Percentiles rank a stretch among this genome's conserved stretches.
Evolutionary conservation across 1,140 invertebrate species (phyloP).

Genomic region (Cataglyphis hispanica): DNA sequence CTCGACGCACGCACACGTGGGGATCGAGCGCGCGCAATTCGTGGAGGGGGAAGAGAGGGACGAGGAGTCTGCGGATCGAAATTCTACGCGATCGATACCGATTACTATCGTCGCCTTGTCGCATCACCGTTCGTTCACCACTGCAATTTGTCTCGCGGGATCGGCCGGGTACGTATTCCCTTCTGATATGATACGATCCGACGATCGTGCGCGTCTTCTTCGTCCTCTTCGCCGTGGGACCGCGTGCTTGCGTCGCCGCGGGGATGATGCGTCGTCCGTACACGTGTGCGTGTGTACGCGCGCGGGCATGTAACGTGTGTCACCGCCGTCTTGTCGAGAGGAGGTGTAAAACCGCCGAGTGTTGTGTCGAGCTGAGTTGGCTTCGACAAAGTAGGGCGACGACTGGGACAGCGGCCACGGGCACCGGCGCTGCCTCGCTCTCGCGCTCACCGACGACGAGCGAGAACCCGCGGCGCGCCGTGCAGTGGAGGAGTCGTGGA

Average conservation of each 20-base stretch:
- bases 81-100: constrained; percentile 51
- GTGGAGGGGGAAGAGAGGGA: too few relatives aligned
- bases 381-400: constrained; percentile 87
- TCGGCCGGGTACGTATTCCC: neutral
- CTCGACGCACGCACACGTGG: constrained; percentile 48
- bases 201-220: constrained; percentile 19
- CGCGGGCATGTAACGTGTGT: constrained; percentile 65
- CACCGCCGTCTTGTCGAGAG: constrained; percentile 68
- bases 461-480: constrained; percentile 73
- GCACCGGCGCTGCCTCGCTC: constrained; percentile 81
- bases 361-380: constrained; percentile 83
- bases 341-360: constrained; percentile 76
- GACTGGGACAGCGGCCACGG: constrained; percentile 84
- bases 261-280: neutral
- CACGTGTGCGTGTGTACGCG: constrained; percentile 31
- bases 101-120: constrained; percentile 26
- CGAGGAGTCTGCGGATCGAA: neutral
- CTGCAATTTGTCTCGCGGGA: constrained; percentile 5
- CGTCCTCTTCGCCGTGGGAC: constrained; percentile 10
- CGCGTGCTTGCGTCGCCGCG: constrained; percentile 35
- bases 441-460: constrained; percentile 82
- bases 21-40: constrained; percentile 59
- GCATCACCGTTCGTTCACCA: constrained; percentile 31
- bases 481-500: constrained; percentile 81
- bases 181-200: neutral